phyloP scores from a whole-genome alignment of 2,113 vertebrate species.

The Canis aureus region DNA sequence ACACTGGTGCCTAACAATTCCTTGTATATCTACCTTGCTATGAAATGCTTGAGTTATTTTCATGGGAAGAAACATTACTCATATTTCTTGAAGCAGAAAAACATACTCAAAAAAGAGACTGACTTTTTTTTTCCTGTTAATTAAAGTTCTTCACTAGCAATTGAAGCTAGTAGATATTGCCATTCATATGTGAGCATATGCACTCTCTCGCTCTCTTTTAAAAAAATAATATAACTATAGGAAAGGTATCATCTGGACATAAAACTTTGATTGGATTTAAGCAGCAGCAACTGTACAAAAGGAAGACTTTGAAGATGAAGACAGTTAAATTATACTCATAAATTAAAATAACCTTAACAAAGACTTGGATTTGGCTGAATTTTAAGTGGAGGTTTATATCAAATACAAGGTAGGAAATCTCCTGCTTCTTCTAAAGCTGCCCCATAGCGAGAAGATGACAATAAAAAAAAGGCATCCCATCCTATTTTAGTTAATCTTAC shows the following conservation, averaged over 20 bases:
- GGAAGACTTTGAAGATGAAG: not conserved
- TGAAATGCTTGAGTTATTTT: not conserved
- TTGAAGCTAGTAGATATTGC: not conserved
- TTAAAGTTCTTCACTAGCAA: not conserved
- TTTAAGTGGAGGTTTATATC: not conserved
- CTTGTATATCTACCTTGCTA: not conserved
- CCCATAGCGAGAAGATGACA: not conserved
- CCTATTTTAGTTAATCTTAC: slow-evolving; percentile 83
- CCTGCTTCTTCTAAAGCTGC: not conserved
- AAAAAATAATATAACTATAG: not conserved
- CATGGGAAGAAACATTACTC: not conserved
- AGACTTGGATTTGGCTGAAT: not conserved
- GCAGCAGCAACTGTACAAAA: not conserved
- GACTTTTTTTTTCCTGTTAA: not conserved
- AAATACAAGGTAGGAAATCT: not conserved
- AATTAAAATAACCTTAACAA: slow-evolving; percentile 12
- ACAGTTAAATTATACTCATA: not conserved
- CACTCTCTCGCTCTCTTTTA: not conserved
- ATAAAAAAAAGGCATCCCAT: not conserved
- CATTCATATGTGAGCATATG: not conserved
- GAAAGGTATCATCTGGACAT: not conserved
- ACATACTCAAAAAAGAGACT: not conserved
- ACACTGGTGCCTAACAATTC: not conserved
- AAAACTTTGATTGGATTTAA: slow-evolving; percentile 16
- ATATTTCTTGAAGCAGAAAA: not conserved